These are phyloP conservation scores for Metopia argyrocephala DNA, from an alignment of 2,888 invertebrate genomes.

Conservation along the genomic window DNA sequence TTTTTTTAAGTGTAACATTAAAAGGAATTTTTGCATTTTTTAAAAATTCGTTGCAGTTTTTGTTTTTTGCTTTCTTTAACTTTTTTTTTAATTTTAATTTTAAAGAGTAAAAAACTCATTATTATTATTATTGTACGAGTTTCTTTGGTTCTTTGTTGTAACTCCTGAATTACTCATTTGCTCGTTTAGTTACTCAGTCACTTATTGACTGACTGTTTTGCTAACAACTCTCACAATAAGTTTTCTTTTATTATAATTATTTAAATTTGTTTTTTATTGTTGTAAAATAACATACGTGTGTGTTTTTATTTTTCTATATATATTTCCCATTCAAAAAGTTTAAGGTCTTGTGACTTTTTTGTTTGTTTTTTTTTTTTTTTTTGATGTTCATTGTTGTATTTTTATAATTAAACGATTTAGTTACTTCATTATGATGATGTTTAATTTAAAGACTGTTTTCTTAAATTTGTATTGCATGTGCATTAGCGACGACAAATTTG, in stretches of 20 bases:
- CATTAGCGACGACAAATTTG: no score
- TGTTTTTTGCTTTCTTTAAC: background rate
- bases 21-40: no score
- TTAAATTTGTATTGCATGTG: background rate
- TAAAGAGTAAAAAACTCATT: conserved; percentile 10
- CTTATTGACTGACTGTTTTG: no score
- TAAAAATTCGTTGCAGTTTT: no score
- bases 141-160: conserved; percentile 22
- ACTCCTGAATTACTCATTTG: conserved; percentile 43
- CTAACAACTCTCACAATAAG: conserved; percentile 20
- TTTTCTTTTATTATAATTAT: conserved; percentile 3
- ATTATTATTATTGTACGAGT: conserved; percentile 12
- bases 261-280: background rate
- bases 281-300: background rate
- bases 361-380: no score
- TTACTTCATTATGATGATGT: conserved; percentile 24
- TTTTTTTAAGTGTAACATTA: no score
- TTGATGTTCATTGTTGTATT: background rate
- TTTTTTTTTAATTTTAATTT: conserved; percentile 9
- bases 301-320: background rate
- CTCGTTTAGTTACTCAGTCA: background rate
- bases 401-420: background rate
- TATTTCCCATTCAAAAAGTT: conserved; percentile 45
- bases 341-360: conserved; percentile 63
- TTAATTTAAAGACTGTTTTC: background rate